Evolutionary conservation across 2,113 vertebrate genomes (phyloP).

Genomic region (Otocyon megalotis): DNA sequence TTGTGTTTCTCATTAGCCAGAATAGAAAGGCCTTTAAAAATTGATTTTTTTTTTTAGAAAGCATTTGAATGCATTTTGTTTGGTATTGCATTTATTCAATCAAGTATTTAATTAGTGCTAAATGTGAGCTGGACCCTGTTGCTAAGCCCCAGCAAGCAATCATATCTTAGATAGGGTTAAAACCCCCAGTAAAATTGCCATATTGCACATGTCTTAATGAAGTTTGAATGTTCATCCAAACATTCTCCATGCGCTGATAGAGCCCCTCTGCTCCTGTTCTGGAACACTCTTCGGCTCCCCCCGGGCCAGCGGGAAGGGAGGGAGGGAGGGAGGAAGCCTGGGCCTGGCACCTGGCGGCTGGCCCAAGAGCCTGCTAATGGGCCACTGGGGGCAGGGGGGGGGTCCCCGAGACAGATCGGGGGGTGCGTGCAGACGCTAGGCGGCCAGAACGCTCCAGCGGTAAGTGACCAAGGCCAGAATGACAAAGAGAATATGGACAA

Average conservation of each 20-base stretch:
- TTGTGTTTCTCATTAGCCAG: conserved; percentile 89
- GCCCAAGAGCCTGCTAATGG: no score
- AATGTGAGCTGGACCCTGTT: conserved; percentile 91
- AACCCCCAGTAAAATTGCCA: conserved; percentile 90
- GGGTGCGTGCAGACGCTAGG: conserved; percentile 85
- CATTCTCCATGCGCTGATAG: no score
- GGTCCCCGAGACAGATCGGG: no score
- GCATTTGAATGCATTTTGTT: conserved; percentile 91
- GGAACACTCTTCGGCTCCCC: neutral
- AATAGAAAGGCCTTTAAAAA: conserved; percentile 90
- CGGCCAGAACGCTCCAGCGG: conserved; percentile 93
- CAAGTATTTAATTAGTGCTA: conserved; percentile 93
- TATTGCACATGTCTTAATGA: conserved; percentile 94
- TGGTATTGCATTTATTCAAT: conserved; percentile 95
- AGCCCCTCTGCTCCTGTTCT: neutral
- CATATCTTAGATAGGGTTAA: conserved; percentile 90
- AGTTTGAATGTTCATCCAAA: conserved; percentile 89
- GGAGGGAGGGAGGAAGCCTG: no score
- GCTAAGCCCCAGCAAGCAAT: conserved; percentile 91
- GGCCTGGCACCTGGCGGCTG: no score
- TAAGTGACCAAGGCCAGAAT: conserved; percentile 94
- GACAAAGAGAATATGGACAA: conserved; percentile 95
- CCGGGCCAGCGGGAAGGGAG: neutral
- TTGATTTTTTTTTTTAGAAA: conserved; percentile 88
- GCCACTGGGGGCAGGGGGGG: no score